Conservation (phyloP, 2,888 invertebrate genomes). For the Calephelis perditalis region DNA sequence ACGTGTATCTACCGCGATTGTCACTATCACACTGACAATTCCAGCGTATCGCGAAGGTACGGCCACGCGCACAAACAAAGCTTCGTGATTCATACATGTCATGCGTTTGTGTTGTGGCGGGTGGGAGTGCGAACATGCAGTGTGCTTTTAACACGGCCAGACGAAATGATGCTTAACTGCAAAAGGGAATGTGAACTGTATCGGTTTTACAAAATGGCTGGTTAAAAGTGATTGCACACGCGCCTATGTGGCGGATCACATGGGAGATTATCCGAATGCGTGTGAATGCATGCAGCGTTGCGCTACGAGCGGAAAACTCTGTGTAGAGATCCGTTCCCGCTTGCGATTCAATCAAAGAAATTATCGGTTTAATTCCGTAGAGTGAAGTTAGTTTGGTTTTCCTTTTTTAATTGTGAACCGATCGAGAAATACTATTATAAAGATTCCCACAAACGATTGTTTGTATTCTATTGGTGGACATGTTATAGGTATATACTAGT, state of each 20-base stretch:
- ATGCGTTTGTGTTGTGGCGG: conserved; percentile 63
- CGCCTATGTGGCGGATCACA: conserved; percentile 69
- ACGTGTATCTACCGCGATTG: conserved; percentile 57
- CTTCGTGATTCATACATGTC: conserved; percentile 63
- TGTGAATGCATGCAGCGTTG: conserved; percentile 68
- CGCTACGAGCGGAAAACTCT: conserved; percentile 64
- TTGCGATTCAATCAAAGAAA: conserved; percentile 44
- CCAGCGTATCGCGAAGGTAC: conserved; percentile 65
- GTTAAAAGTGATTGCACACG: conserved; percentile 51
- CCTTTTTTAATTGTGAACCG: no score
- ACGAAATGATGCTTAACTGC: conserved; percentile 73
- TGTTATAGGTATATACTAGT: no score
- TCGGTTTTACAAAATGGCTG: conserved; percentile 70
- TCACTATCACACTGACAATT: conserved; percentile 72
- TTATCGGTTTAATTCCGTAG: conserved; percentile 33
- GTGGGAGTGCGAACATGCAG: conserved; percentile 78
- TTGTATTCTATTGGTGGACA: no score
- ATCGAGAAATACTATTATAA: no score
- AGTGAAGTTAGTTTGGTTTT: no score
- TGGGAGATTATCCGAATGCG: conserved; percentile 73
- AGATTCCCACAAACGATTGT: no score
- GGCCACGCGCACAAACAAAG: conserved; percentile 54
- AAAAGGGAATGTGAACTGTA: conserved; percentile 58
- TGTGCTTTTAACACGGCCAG: conserved; percentile 73
- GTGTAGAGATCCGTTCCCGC: conserved; percentile 47